Base-by-base conservation (phyloP, 2,888 invertebrate species). In the Athalia circularis region DNA sequence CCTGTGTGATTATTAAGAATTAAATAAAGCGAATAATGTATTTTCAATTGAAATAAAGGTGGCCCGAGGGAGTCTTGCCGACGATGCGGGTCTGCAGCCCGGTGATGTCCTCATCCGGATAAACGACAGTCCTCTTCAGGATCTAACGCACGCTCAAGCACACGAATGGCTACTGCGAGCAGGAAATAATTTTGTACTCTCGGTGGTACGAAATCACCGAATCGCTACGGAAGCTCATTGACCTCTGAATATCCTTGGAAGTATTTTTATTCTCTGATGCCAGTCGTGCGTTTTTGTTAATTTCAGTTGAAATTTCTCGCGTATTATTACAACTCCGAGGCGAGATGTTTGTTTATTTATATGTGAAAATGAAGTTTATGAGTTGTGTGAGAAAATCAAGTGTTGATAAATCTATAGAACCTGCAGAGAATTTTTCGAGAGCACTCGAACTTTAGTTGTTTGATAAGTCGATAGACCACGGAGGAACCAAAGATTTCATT, bases 41-140 rank as follows among this genome's bases (percentile, higher is more conserved):
- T 65, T 65, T 65, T 65, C 7, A 45, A 65, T 45, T 43, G 4
- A 45, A 11, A 45, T 13, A 3, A 81, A 85, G 86, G 81, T 85
- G 54, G 57, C 81, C 13, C 79, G 85, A 43, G 83, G 83, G 48
- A 79, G 86, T 50, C 50, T 84, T 61, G 85, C 86, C 45, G 79
- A 84, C 64, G 72, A 77, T 57, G 81, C 82, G 15, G 85, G 85
- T 5, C 62, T 85, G 45, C 78, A 82, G 59, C 83, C 86, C 11
- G 85, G 86, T 9, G 85, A 85, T 45, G 77, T 85, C 54, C 70
- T 85, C 15, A 57, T 80, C 47, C 80, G 80, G 72, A 11, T 85
- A 77, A 85, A 85, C 68, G 84, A 81, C 4, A 82, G 81, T 72
- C 80, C 80, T 9, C 50, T 85, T 57, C 79, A 79, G 3, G 79